A percentile compares a stretch with the other conserved stretches of the same genome.
Conservation (phyloP, 2,888 invertebrate genomes). For the Augochlorella aurata region DNA sequence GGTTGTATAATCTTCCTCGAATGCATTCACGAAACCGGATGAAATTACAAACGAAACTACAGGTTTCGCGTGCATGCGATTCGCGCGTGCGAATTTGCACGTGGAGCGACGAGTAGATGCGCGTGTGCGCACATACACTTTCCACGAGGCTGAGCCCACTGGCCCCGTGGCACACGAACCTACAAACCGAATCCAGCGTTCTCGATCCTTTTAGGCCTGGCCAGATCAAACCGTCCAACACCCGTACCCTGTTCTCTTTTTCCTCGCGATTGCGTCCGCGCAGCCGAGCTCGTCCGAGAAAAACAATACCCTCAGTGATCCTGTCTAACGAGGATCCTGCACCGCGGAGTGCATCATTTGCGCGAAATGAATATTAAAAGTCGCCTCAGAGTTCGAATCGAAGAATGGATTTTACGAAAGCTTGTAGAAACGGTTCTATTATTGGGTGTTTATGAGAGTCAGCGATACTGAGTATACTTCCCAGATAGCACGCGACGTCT, state of each 20-base stretch:
- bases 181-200: slow-evolving; percentile 71
- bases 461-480: too few species aligned
- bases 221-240: slow-evolving; percentile 56
- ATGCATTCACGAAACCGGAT: slow-evolving; percentile 4
- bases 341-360: not conserved
- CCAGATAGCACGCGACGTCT: too few species aligned
- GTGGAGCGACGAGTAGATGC: slow-evolving; percentile 9
- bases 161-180: slow-evolving; percentile 78
- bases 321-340: slow-evolving; percentile 26
- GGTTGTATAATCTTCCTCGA: not conserved
- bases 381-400: slow-evolving; percentile 12
- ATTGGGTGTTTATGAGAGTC: not conserved
- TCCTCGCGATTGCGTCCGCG: slow-evolving; percentile 24
- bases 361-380: slow-evolving; percentile 29
- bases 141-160: slow-evolving; percentile 58
- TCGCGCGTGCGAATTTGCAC: slow-evolving; percentile 28
- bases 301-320: slow-evolving; percentile 45
- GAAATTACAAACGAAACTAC: slow-evolving; percentile 48
- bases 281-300: not conserved
- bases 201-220: slow-evolving; percentile 67
- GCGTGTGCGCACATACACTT: slow-evolving; percentile 38
- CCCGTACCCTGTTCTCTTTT: slow-evolving; percentile 37
- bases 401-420: not conserved
- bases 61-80: slow-evolving; percentile 31
- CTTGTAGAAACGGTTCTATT: not conserved